Percentiles rank a stretch among this genome's conserved stretches.
These are phyloP conservation scores for Pachydiplax longipennis DNA, from an alignment of 2,888 invertebrate genomes.

Conservation along the genomic window DNA sequence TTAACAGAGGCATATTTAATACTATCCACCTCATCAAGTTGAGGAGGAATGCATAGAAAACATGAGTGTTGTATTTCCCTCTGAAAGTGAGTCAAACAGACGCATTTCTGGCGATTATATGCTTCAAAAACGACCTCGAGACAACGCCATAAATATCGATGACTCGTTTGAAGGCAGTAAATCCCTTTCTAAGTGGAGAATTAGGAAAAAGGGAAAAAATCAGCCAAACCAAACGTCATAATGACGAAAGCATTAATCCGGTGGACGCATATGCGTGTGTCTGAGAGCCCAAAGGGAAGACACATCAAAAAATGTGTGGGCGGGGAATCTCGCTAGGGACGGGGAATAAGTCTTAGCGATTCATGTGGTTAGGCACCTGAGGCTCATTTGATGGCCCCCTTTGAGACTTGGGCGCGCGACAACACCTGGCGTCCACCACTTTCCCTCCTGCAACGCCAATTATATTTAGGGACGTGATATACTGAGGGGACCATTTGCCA, in stretches of 20 bases:
- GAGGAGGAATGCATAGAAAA: too few relatives aligned
- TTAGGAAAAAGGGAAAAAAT: background rate
- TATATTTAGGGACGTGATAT: background rate
- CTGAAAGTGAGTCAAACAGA: too few relatives aligned
- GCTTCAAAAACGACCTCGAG: background rate
- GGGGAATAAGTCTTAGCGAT: background rate
- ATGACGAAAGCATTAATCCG: conserved; percentile 20
- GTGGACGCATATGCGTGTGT: too few relatives aligned
- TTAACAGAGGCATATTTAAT: too few relatives aligned
- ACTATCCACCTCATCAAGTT: too few relatives aligned
- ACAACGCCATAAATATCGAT: background rate
- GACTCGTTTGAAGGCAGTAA: background rate
- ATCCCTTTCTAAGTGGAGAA: background rate
- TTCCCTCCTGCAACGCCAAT: background rate
- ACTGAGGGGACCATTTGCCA: too few relatives aligned
- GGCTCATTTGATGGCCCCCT: background rate
- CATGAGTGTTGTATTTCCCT: too few relatives aligned
- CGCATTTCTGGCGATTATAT: background rate
- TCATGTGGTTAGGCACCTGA: conserved; percentile 29
- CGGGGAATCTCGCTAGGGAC: conserved; percentile 1
- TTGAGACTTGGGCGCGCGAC: background rate
- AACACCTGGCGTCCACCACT: background rate
- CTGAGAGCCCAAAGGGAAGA: background rate
- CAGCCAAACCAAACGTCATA: conserved; percentile 2
- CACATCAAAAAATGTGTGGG: background rate